phyloP scores from a whole-genome alignment of 2,113 vertebrate genomes.

The Myrmecophaga tridactyla region DNA sequence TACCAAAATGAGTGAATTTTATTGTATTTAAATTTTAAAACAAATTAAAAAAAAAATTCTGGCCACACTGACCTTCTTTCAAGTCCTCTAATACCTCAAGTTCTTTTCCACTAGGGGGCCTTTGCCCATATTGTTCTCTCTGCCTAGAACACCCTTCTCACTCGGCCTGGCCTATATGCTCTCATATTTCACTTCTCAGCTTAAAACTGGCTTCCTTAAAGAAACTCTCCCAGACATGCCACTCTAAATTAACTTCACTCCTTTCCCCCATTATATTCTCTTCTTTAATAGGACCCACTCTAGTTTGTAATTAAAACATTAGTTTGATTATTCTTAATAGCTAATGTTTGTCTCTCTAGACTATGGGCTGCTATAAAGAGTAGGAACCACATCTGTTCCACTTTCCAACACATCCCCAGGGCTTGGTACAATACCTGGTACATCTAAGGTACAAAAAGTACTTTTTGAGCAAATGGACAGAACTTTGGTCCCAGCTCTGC shows the following conservation, averaged over 20 bases:
- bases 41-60: too few species aligned
- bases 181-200: neutral
- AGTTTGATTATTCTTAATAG: neutral
- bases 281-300: neutral
- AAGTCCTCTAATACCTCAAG: neutral
- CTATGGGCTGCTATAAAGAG: neutral
- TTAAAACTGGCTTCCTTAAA: neutral
- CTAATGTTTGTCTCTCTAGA: neutral
- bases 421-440: neutral
- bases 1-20: too few species aligned
- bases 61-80: neutral
- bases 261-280: neutral
- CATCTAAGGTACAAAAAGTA: neutral
- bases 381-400: neutral
- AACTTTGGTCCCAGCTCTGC: neutral
- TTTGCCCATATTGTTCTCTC: neutral
- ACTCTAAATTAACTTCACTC: neutral
- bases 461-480: neutral
- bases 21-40: too few species aligned
- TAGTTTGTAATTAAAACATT: neutral
- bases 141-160: neutral
- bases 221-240: neutral
- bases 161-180: neutral
- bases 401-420: neutral
- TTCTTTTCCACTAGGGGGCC: neutral